Evolutionary conservation across 2,113 vertebrate genomes (phyloP), one percentile per base, ranked within the genome.

Genomic region (Ceyx margarethae): DNA sequence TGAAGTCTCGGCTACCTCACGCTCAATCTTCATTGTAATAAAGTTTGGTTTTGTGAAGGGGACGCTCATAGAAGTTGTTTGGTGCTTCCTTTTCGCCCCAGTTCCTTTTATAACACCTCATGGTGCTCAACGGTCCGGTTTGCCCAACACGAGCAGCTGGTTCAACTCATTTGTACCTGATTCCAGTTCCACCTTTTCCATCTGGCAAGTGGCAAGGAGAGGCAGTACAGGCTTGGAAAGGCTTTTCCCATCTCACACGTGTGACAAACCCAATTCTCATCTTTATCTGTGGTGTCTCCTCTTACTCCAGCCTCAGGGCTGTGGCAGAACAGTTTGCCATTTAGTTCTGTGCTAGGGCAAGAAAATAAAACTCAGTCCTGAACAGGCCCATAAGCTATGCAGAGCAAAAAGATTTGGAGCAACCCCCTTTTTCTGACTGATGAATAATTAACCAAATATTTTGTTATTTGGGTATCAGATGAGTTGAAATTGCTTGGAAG

Each of bases 121-220:
- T 31, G n/a, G 28, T 75, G 46, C 67, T 71, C 5, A 0, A 4
- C 20, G 21, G 21, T 22, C 0, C 0, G 5, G 0, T 31, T 40
- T 17, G 40, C 16, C 25, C 21, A 26, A 18, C 17, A 5, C 1
- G 4, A 71, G 35, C 25, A 76, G 18, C 15, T 56, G 13, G 13
- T 28, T 68, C 1, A 0, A 28, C 35, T 45, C 9, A 4, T 13
- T 54, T 50, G 15, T 79, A 13, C n/a, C 35, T 2, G 2, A 19
- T 56, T 56, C 28, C 82, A 35, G 13, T 45, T 69, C 13, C 60
- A 45, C 46, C 62, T 21, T 42, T 42, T 65, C 56, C 15, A 13
- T 45, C 15, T 7, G 7, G 45, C 28, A 60, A 20, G 22, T 2
- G 9, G 7, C 61, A 50, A 73, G 33, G 13, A 53, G 17, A 40